A percentile compares a stretch with the other conserved stretches of the same genome.
phyloP scores from a whole-genome alignment of 2,797 vertebrate genomes.

The Babyrousa celebensis region DNA sequence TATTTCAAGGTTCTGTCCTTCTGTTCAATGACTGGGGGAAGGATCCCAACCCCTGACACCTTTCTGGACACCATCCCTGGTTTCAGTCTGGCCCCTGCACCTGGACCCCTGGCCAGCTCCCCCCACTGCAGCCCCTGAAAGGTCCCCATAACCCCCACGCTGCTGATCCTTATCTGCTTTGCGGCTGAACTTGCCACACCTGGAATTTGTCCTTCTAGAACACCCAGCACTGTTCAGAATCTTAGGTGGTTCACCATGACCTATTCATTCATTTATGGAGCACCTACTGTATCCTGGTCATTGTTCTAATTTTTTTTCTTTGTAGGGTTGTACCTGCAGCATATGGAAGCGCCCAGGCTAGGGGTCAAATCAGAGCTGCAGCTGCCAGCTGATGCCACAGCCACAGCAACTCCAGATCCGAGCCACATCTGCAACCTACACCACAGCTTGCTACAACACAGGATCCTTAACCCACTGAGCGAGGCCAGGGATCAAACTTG shows the following conservation, averaged over 20 bases:
- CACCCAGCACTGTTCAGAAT: background rate
- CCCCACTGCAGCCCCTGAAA: background rate
- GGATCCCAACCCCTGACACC: background rate
- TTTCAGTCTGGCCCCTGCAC: background rate
- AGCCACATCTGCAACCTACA: too few species aligned
- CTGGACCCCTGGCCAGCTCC: background rate
- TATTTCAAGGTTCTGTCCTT: background rate
- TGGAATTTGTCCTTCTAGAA: background rate
- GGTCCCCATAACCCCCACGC: accelerated
- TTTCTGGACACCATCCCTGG: background rate
- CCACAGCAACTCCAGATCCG: too few species aligned
- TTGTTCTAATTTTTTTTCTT: background rate
- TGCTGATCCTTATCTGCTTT: background rate
- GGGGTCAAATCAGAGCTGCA: too few species aligned
- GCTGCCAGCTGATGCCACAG: too few species aligned
- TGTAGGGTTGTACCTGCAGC: too few species aligned
- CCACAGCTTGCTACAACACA: too few species aligned
- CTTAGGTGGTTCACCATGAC: too few species aligned
- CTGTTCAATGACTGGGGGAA: background rate
- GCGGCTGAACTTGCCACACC: background rate
- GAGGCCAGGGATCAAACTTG: too few species aligned
- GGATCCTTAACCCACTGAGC: too few species aligned
- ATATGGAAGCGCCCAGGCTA: too few species aligned
- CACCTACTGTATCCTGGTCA: background rate
- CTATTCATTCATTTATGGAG: background rate